Base-by-base conservation (phyloP, 2,888 invertebrate genomes). In the Escarpia spicata region DNA sequence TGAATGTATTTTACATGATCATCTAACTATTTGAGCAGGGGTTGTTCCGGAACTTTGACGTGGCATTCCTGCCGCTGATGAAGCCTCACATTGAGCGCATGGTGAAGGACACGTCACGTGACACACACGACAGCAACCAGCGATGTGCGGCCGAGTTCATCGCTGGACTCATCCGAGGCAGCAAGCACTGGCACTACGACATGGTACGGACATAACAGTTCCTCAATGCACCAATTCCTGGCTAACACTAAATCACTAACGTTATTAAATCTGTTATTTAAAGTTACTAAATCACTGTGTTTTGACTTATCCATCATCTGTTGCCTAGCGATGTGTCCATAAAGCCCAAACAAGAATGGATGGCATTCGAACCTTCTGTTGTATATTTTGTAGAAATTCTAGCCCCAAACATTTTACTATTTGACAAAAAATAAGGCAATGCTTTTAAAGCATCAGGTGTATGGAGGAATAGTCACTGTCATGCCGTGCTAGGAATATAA, bases 91-190 rank as follows among this genome's bases (percentile, higher is more conserved):
- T 99, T 92, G 96, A 97, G 94, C 97, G 97, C 31, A 97, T 98
- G 93, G 98, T 98, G 0, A 93, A 94, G 26, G 96, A 96, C 93
- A 95, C 94, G 1, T 95, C 95, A 92, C 95, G 95, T 8, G 97
- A 98, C 93, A 97, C 97, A 91, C 97, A 98, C 93, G 98, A 98
- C 95, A 97, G 98, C 94, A 97, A 97, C 95, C 98, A 99, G 95
- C 97, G 98, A 90, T 98, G 98, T 96, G 98, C 98, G 0, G 97
- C 98, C 0, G 99, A 99, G 96, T 97, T 98, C 90, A 97, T 98
- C 4, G 97, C 98, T n/a, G 97, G 98, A 0, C 96, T 98, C 0
- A 97, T 99, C 43, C 97, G 98, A n/a, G 98, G 98, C 2, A 97
- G 98, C 44, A 98, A 98, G 94, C 98, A 98, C 96, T 98, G 98